Percentiles rank a stretch among this genome's conserved stretches.
These are phyloP conservation scores for Clanis bilineata DNA, from an alignment of 2,888 invertebrate species.

Conservation along the genomic window DNA sequence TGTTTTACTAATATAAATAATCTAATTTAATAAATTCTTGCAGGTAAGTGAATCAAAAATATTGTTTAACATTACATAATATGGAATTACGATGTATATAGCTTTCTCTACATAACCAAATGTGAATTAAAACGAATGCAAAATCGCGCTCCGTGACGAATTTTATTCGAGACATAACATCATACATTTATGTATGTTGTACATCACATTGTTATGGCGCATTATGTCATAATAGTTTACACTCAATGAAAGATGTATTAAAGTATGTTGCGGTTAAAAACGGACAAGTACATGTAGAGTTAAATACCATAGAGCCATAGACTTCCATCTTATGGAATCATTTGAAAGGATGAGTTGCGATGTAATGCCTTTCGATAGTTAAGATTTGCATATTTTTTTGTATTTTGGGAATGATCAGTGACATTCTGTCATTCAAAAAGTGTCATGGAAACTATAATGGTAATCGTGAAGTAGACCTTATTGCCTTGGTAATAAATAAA, in stretches of 20 bases:
- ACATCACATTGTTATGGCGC: conserved; percentile 3
- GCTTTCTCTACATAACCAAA: conserved; percentile 66
- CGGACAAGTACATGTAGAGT: background rate
- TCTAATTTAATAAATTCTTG: conserved; percentile 10
- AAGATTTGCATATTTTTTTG: too few relatives aligned
- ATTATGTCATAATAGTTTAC: background rate
- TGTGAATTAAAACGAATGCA: conserved; percentile 54
- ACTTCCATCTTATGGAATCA: too few relatives aligned
- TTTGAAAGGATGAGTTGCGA: too few relatives aligned
- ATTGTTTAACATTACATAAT: conserved; percentile 47
- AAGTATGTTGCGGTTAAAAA: background rate
- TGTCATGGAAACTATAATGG: too few relatives aligned
- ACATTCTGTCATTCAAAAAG: too few relatives aligned
- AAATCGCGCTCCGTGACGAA: conserved; percentile 64
- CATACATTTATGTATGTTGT: conserved; percentile 30
- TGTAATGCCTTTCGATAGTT: too few relatives aligned
- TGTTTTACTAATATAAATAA: background rate
- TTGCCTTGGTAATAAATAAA: too few relatives aligned
- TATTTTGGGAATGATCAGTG: too few relatives aligned
- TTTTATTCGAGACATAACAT: conserved; percentile 50
- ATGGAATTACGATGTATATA: conserved; percentile 46
- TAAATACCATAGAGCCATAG: background rate
- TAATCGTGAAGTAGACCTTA: too few relatives aligned
- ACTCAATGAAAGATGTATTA: background rate
- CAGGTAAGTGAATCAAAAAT: conserved; percentile 14